Conservation (phyloP, 2,113 vertebrate genomes). For the Lasiurus cinereus region DNA sequence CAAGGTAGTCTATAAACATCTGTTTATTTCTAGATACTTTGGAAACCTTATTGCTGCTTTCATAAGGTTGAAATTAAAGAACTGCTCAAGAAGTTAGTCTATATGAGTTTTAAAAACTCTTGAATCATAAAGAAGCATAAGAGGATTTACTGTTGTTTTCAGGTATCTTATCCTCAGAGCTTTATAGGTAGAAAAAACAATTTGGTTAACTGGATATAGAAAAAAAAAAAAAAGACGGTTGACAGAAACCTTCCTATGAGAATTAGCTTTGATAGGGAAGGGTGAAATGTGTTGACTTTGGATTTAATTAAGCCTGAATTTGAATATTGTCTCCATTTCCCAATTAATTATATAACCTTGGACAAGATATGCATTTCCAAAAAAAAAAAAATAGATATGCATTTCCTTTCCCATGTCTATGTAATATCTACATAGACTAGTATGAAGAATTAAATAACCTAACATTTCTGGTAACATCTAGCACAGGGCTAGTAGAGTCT, state of each 20-base stretch:
- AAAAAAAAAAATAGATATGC: neutral
- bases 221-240: neutral
- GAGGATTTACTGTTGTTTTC: slow-evolving; percentile 37
- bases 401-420: neutral
- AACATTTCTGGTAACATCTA: neutral
- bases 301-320: neutral
- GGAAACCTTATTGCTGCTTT: slow-evolving; percentile 21
- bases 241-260: neutral
- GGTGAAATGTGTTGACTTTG: neutral
- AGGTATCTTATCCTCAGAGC: neutral
- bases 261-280: neutral
- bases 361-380: neutral
- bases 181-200: slow-evolving; percentile 36
- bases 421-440: neutral
- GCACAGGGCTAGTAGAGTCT: neutral
- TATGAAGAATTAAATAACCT: slow-evolving; percentile 55
- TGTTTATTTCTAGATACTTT: slow-evolving; percentile 52
- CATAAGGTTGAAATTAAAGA: slow-evolving; percentile 7
- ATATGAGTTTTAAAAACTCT: neutral
- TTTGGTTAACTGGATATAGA: slow-evolving; percentile 32
- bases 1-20: slow-evolving; percentile 16
- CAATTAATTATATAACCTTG: neutral
- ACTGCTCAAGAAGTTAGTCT: neutral
- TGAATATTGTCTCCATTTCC: neutral
- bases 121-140: neutral